Conservation (phyloP, 1,140 invertebrate species). For the Pachypeltis micranthus region DNA sequence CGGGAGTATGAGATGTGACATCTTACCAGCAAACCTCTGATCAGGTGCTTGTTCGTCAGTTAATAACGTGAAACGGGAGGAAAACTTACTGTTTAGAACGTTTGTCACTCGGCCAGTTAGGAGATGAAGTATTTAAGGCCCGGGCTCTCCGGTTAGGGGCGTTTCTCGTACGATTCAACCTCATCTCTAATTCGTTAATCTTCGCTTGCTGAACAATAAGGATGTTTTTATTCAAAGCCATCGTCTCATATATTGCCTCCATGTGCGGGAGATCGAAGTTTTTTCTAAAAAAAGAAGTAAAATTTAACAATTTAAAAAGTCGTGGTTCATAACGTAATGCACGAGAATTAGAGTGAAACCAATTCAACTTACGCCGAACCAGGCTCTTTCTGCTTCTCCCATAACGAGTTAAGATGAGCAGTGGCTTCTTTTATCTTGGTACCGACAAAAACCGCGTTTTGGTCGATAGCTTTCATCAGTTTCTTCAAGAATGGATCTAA, state of each 20-base stretch:
- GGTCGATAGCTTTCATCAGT: slow-evolving; percentile 42
- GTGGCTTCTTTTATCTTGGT: slow-evolving; percentile 45
- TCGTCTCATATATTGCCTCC: slow-evolving; percentile 52
- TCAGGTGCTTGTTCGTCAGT: too few relatives aligned
- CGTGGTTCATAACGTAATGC: too few relatives aligned
- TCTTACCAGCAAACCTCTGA: too few relatives aligned
- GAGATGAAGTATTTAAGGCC: too few relatives aligned
- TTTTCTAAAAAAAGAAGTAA: slow-evolving; percentile 26
- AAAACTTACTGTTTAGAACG: too few relatives aligned
- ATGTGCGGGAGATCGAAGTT: slow-evolving; percentile 44
- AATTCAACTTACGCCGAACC: neutral
- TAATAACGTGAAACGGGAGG: too few relatives aligned
- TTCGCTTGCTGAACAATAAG: slow-evolving; percentile 39
- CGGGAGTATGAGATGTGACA: too few relatives aligned
- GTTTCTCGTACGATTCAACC: too few relatives aligned
- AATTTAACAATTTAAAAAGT: neutral
- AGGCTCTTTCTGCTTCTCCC: neutral
- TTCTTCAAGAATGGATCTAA: slow-evolving; percentile 45
- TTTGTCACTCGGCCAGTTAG: too few relatives aligned
- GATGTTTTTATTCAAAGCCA: slow-evolving; percentile 49
- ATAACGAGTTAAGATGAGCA: slow-evolving; percentile 43
- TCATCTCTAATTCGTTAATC: slow-evolving; percentile 31
- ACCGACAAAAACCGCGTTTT: slow-evolving; percentile 46
- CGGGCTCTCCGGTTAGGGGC: too few relatives aligned
- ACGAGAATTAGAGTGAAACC: too few relatives aligned